Percentiles rank a stretch among this genome's conserved stretches.
Evolutionary conservation across 2,797 vertebrate genomes (phyloP).

Genomic region (Columba guinea): DNA sequence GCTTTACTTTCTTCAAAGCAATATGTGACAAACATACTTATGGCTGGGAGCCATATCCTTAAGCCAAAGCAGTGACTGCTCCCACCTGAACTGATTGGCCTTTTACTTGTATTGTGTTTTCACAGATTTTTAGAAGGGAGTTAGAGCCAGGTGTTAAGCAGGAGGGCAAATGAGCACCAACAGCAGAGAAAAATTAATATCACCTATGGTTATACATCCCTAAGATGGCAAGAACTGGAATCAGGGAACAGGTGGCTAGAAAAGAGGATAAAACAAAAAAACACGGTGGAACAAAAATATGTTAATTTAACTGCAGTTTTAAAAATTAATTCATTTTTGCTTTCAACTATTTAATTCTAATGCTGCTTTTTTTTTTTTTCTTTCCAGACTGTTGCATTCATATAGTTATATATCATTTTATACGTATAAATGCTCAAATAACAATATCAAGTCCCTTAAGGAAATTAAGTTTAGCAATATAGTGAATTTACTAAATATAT

Average conservation of each 20-base stretch:
- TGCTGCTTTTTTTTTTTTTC: neutral
- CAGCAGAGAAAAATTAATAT: neutral
- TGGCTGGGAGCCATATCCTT: constrained; percentile 20
- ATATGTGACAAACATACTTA: constrained; percentile 30
- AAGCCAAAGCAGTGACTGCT: constrained; percentile 13
- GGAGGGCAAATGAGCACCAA: neutral
- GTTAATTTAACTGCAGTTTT: neutral
- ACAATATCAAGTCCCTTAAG: neutral
- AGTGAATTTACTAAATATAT: neutral
- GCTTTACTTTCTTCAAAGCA: constrained; percentile 33
- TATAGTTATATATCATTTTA: neutral
- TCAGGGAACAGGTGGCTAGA: neutral
- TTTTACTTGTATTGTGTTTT: constrained; percentile 36
- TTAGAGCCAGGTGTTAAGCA: neutral
- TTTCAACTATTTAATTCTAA: neutral
- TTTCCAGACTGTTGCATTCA: neutral
- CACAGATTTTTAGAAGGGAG: neutral
- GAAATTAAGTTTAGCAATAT: neutral
- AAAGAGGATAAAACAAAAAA: neutral
- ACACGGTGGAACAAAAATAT: neutral
- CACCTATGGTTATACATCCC: neutral
- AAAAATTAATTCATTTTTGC: neutral
- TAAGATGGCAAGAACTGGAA: neutral
- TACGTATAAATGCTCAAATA: neutral
- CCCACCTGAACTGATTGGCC: constrained; percentile 9